Evolutionary conservation across 1,140 invertebrate genomes (phyloP).

Genomic region (Dendrolimus punctatus): DNA sequence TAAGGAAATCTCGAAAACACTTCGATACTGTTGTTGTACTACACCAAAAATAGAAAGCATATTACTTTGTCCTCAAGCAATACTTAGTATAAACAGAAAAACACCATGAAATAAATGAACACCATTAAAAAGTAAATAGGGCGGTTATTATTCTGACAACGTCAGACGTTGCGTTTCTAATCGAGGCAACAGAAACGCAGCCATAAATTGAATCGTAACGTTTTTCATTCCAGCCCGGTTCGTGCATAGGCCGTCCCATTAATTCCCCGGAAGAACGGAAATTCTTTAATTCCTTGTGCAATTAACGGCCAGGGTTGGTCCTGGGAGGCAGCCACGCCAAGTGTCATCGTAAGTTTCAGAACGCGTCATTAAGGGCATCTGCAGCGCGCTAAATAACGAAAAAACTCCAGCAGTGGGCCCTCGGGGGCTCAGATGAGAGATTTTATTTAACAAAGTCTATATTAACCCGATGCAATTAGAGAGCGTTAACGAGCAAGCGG

Average conservation of each 20-base stretch:
- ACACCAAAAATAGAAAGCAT: no score
- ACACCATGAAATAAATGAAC: not conserved
- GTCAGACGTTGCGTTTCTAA: no score
- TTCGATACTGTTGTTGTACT: no score
- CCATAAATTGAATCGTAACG: conserved; percentile 6
- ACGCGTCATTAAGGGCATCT: conserved; percentile 70
- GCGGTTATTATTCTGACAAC: not conserved
- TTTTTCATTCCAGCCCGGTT: conserved; percentile 14
- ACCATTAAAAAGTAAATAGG: not conserved
- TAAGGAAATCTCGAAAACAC: no score
- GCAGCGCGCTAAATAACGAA: conserved; percentile 67
- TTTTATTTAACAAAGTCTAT: conserved; percentile 72
- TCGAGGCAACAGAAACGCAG: no score
- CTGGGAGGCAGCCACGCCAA: conserved; percentile 45
- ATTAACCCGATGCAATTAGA: conserved; percentile 71
- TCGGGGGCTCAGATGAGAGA: conserved; percentile 49
- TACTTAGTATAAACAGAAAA: no score
- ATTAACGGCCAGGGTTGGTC: conserved; percentile 52
- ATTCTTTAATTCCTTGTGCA: conserved; percentile 66
- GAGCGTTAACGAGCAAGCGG: conserved; percentile 66
- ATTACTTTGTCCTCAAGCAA: no score
- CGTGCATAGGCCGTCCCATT: conserved; percentile 48
- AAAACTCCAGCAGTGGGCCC: conserved; percentile 31
- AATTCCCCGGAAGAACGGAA: conserved; percentile 45
- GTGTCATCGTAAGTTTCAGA: conserved; percentile 70